Percentiles rank a stretch among this genome's conserved stretches.
Evolutionary conservation across 64 coral and sea anemone species (phyloP).

Genomic region (Hydrozoanthus tunicans): DNA sequence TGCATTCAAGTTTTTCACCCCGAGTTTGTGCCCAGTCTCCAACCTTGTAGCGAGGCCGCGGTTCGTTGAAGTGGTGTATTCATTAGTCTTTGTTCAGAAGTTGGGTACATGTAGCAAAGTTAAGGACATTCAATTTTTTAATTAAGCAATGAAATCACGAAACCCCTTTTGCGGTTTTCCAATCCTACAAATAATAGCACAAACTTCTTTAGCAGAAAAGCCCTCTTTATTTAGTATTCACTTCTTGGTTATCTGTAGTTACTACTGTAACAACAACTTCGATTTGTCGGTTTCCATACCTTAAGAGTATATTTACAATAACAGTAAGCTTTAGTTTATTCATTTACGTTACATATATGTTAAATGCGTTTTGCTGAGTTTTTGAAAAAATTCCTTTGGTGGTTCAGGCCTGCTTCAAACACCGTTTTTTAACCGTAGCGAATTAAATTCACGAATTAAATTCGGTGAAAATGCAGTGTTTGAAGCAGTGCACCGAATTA

Average conservation of each 20-base stretch:
- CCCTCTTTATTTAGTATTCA: neutral
- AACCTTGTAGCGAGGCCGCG: too few relatives aligned
- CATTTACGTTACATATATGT: neutral
- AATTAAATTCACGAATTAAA: too few relatives aligned
- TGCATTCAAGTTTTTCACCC: neutral
- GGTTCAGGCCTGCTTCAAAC: too few relatives aligned
- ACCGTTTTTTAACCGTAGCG: too few relatives aligned
- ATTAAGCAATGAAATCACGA: constrained; percentile 13
- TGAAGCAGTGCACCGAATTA: too few relatives aligned
- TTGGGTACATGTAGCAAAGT: neutral
- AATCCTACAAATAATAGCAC: neutral
- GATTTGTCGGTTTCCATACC: constrained; percentile 34
- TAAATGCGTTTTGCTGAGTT: too few relatives aligned
- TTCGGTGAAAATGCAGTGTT: too few relatives aligned
- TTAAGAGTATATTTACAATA: constrained; percentile 53
- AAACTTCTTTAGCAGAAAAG: neutral
- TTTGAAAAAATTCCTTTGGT: too few relatives aligned
- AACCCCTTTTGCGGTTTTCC: neutral
- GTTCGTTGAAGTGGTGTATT: neutral
- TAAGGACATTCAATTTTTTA: neutral
- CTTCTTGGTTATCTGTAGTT: neutral
- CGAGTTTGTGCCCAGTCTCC: neutral
- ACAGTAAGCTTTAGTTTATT: constrained; percentile 8
- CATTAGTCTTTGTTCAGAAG: constrained; percentile 2
- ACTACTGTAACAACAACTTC: constrained; percentile 32